Conservation (phyloP, 1,140 invertebrate species). For the Frieseomelitta varia region DNA sequence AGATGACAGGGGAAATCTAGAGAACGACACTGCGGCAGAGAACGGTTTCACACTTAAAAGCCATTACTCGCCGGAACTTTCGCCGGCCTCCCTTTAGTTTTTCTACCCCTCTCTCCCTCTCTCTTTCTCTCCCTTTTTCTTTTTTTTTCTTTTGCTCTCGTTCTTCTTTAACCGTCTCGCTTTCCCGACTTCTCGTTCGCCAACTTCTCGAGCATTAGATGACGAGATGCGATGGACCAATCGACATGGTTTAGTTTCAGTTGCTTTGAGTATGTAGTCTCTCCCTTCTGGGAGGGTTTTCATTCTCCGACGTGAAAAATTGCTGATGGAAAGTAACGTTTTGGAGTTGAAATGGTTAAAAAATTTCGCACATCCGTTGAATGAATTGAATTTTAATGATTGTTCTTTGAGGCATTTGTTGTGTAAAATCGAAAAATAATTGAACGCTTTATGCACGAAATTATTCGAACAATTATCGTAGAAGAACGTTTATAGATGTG, state of each 20-base stretch:
- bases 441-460: no score
- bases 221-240: conserved; percentile 16
- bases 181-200: neutral
- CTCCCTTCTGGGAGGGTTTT: no score
- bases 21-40: conserved; percentile 32
- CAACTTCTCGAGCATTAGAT: neutral
- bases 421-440: no score
- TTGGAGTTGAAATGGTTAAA: no score
- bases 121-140: neutral
- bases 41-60: conserved; percentile 58
- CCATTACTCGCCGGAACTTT: conserved; percentile 54
- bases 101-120: neutral
- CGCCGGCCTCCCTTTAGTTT: conserved; percentile 31
- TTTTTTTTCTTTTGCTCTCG: neutral
- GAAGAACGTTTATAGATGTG: no score
- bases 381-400: no score
- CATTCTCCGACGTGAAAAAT: no score
- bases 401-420: no score
- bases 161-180: conserved; percentile 11
- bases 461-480: no score
- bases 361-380: no score
- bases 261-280: neutral
- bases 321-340: no score
- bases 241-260: conserved; percentile 20
- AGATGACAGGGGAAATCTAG: conserved; percentile 48